A percentile compares a stretch with the other conserved stretches of the same genome.
phyloP scores from a whole-genome alignment of 2,888 invertebrate species.

The Ophonus ardosiacus region DNA sequence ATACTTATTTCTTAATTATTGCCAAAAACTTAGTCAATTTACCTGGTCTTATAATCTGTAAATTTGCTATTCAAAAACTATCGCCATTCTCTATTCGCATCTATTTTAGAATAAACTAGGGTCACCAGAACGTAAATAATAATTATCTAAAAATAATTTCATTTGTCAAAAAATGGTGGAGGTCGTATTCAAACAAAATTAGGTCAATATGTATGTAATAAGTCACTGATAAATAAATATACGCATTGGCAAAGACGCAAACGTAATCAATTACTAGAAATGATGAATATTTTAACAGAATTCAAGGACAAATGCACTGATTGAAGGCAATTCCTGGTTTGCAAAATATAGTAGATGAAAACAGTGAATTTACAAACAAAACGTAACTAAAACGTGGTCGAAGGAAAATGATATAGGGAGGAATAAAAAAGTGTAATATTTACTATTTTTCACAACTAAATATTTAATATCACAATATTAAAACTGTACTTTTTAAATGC shows the following conservation, averaged over 20 bases:
- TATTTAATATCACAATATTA: slow-evolving; percentile 63
- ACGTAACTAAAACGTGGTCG: background rate
- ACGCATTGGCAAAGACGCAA: slow-evolving; percentile 39
- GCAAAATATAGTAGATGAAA: slow-evolving; percentile 28
- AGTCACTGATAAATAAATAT: slow-evolving; percentile 50
- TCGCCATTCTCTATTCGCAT: background rate
- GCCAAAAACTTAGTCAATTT: too few species aligned
- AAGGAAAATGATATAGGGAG: slow-evolving; percentile 17
- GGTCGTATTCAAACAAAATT: slow-evolving; percentile 42
- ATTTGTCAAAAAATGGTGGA: slow-evolving; percentile 4
- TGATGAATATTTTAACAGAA: slow-evolving; percentile 49
- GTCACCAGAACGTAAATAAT: slow-evolving; percentile 1
- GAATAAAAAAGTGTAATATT: slow-evolving; percentile 34
- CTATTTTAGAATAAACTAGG: slow-evolving; percentile 17
- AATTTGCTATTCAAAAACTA: background rate
- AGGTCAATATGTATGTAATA: slow-evolving; percentile 52
- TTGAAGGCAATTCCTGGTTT: slow-evolving; percentile 54
- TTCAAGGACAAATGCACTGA: slow-evolving; percentile 46
- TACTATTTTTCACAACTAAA: slow-evolving; percentile 49
- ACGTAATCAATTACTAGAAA: slow-evolving; percentile 11
- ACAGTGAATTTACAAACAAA: slow-evolving; percentile 22
- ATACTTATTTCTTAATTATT: too few species aligned
- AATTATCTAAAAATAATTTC: slow-evolving; percentile 39
- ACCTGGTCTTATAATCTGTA: background rate
- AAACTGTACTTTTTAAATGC: slow-evolving; percentile 60